Base-by-base conservation (phyloP, 2,113 vertebrate species). In the Aspiorhynchus laticeps region DNA sequence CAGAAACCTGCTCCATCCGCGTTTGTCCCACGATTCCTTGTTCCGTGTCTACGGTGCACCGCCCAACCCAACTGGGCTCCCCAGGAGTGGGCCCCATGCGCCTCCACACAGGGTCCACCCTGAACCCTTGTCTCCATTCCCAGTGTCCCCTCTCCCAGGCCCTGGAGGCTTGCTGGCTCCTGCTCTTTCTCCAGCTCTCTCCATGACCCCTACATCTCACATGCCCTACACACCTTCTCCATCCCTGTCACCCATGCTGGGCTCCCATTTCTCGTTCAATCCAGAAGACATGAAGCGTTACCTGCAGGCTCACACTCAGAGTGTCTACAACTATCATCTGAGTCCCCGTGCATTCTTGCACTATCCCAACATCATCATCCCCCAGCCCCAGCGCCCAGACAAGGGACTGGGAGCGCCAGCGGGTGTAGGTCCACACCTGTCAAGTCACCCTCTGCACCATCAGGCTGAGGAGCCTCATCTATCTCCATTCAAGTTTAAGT, bases 311-410 rank as follows among this genome's bases (percentile, higher is more conserved):
- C 97, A 98, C 91, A 96, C 95, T 71, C 97, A 98, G 94, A 97
- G 96, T 6, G 97, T 98, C 77, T 98, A 97, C 94, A 98, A 98
- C 95, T 98, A 98, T 94, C 97, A 98, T 95, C 97, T 98, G 90
- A 97, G 97, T 89, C 97, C 97, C 14, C 93, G 97, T 11, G 97
- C 97, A 81, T 98, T 98, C 94, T 94, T 97, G 85, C 97, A 97
- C 93, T 98, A 98, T 92, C 96, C 97, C 46, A 96, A 95, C 93
- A 96, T 97, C 65, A 87, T 98, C 83, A 94, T 97, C 90, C 97
- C 97, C 0, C 97, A 97, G 92, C 97, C 97, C 0, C 97, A 97
- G 92, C 96, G 97, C 86, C 96, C 95, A 0, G 95, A 95, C 85
- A 95, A 95, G 91, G 6, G 90, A 10, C 26, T 90, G 26, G 88